These are phyloP conservation scores for Luehdorfia chinensis DNA, from an alignment of 1,140 invertebrate genomes.

Conservation along the genomic window DNA sequence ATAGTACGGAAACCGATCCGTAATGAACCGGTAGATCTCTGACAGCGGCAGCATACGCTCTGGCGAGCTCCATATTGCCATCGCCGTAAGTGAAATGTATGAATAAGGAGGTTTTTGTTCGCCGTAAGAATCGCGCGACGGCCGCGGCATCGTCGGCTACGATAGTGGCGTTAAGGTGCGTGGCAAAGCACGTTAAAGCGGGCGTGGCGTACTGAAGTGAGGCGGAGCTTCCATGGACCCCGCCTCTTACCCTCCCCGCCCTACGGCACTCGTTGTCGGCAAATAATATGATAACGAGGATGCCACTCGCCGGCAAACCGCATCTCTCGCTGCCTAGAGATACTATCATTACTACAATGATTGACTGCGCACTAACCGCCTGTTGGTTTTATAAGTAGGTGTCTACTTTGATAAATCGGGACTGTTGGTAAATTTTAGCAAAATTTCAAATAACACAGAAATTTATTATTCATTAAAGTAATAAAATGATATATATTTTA, in stretches of 20 bases:
- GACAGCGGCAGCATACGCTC: conserved; percentile 97
- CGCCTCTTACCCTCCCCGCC: conserved; percentile 22
- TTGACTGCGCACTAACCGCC: conserved; percentile 65
- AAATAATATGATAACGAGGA: conserved; percentile 68
- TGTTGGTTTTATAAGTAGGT: conserved; percentile 51
- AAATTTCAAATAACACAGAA: background rate
- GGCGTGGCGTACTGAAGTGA: conserved; percentile 27
- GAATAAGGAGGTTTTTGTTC: conserved; percentile 98
- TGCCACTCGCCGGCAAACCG: conserved; percentile 55
- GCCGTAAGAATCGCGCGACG: conserved; percentile 93
- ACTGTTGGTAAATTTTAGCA: background rate
- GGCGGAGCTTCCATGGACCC: conserved; percentile 20
- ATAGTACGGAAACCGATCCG: conserved; percentile 95
- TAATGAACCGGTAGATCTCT: conserved; percentile 95
- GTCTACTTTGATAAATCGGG: conserved; percentile 26
- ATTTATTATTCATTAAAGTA: background rate
- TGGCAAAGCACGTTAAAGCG: conserved; percentile 5
- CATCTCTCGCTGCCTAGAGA: conserved; percentile 47
- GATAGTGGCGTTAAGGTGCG: conserved; percentile 17
- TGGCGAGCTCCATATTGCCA: conserved; percentile 96
- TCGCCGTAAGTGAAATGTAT: conserved; percentile 97
- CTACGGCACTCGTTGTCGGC: conserved; percentile 28
- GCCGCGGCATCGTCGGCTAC: conserved; percentile 86
- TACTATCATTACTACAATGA: conserved; percentile 63
- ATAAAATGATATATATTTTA: too few relatives aligned